phyloP scores from a whole-genome alignment of 1,140 invertebrate genomes.

The Oryzaephilus surinamensis region DNA sequence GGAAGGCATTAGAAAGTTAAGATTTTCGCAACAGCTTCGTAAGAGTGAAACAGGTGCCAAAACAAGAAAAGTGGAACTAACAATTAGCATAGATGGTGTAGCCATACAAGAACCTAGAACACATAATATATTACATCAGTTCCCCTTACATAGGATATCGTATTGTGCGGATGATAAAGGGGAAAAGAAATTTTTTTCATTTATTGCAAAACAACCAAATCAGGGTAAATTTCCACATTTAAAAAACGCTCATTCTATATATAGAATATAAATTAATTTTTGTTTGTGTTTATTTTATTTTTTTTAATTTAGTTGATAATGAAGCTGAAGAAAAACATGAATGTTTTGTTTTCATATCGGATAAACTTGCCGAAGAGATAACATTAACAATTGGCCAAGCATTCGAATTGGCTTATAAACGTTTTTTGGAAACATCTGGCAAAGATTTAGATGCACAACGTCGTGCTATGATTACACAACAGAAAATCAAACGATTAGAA shows the following conservation, averaged over 20 bases:
- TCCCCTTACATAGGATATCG: slow-evolving; percentile 93
- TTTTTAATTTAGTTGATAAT: slow-evolving; percentile 20
- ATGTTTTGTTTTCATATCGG: slow-evolving; percentile 94
- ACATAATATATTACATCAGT: slow-evolving; percentile 79
- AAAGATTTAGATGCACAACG: slow-evolving; percentile 63
- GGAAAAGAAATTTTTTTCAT: slow-evolving; percentile 91
- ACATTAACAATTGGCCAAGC: slow-evolving; percentile 95
- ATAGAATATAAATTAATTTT: neutral
- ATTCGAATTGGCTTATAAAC: slow-evolving; percentile 91
- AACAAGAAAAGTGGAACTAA: slow-evolving; percentile 87
- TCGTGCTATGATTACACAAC: slow-evolving; percentile 59
- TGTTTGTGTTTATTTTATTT: neutral
- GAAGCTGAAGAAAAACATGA: slow-evolving; percentile 64
- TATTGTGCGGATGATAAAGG: slow-evolving; percentile 98
- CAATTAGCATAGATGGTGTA: slow-evolving; percentile 90
- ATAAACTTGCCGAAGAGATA: slow-evolving; percentile 92
- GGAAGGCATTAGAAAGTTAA: slow-evolving; percentile 88
- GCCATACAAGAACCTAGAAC: slow-evolving; percentile 65
- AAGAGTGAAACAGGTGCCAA: slow-evolving; percentile 85
- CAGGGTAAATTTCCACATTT: slow-evolving; percentile 21
- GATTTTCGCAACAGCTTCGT: slow-evolving; percentile 86
- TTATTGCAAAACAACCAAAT: slow-evolving; percentile 76
- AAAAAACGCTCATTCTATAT: neutral
- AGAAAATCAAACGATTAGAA: slow-evolving; percentile 60
- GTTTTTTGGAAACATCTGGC: slow-evolving; percentile 68